Base-by-base conservation (phyloP, 2,113 vertebrate genomes). In the Ceyx margarethae region DNA sequence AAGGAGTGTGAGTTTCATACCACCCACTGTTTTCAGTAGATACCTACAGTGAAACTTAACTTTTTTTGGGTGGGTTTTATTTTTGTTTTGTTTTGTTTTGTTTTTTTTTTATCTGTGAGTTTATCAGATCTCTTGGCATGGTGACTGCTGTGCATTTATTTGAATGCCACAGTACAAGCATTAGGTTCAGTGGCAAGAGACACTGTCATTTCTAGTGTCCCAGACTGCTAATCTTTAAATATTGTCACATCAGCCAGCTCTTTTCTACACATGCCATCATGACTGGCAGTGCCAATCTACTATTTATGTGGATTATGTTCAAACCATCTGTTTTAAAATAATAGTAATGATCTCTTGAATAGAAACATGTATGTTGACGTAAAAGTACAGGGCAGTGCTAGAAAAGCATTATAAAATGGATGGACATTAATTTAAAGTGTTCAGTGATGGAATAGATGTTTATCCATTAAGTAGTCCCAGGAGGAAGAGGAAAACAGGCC, bases 281-380 rank as follows among this genome's bases (percentile, higher is more conserved):
- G 96, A 96, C 92, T 96, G 95, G 96, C 94, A 95, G 91, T 96
- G 96, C 96, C 96, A 96, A 96, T 96, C 95, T 94, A 96, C 95
- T 96, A 96, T 96, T 96, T 96, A 96, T 94, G 95, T 96, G 96
- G 96, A 96, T 96, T 96, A 96, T 96, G 94, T 96, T 96, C 95
- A 96, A 95, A 96, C 96, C 96, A 96, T 95, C 96, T 96, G 96
- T 92, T 96, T 95, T 95, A 91, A 96, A 96, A 96, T 96, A 96
- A 96, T 95, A 96, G 91, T 89, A 96, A 96, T 90, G 94, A 96
- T 96, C 91, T 93, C 96, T 93, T 93, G 89, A 95, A 91, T 93
- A 95, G 87, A 96, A 96, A 96, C 96, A 80, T 90, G 93, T 50
- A 72, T 81, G 79, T 81, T 93, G 94, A 94, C 2, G 21, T 94